Base-by-base conservation (phyloP, 92 coral and sea anemone genomes). In the Phenganax subtilis region DNA sequence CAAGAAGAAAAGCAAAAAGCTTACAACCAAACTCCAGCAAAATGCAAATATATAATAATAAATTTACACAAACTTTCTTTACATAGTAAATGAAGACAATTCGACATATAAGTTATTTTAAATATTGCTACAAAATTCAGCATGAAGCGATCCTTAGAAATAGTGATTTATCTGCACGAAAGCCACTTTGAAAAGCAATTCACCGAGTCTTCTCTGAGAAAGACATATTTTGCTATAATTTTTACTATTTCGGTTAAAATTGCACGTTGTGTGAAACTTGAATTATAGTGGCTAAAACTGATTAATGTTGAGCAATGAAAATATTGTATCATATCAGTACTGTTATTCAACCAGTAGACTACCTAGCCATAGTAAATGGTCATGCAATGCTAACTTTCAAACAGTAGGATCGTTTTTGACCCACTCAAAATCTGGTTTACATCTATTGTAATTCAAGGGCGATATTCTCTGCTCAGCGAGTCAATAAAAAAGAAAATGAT, bases 21-120 rank as follows among this genome's bases (percentile, higher is more conserved):
- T 7, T 7, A 12, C 67, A 7, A 61, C 67, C 6, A 61, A 61
- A 61, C 14, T 61, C 47, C 73, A 68, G 73, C 73, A 68, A 68
- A 68, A 68, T 37, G 53, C 73, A 68, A 68, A 68, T 68, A 68
- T 37, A 68, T 68, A 68, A 68, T 68, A 68, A 68, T 68, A 68
- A 68, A 68, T 68, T 68, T 68, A 68, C 44, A 28, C 52, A 77
- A 51, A 16, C 65, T 62, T 17, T 63, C 63, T 79, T 79, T 79
- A 79, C 74, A 79, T 64, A 79, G 83, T 79, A 79, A 79, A 79
- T 65, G 69, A 76, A 77, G n/a, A 65, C 58, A 64, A 79, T 44
- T 57, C 53, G 27, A 63, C 75, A 62, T 65, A 79, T 68, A 79
- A 64, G 55, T 79, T 61, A 47, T 63, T 79, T 77, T 79, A 79